Conservation (phyloP, 2,888 invertebrate species). For the Lithophane semibrunnea region DNA sequence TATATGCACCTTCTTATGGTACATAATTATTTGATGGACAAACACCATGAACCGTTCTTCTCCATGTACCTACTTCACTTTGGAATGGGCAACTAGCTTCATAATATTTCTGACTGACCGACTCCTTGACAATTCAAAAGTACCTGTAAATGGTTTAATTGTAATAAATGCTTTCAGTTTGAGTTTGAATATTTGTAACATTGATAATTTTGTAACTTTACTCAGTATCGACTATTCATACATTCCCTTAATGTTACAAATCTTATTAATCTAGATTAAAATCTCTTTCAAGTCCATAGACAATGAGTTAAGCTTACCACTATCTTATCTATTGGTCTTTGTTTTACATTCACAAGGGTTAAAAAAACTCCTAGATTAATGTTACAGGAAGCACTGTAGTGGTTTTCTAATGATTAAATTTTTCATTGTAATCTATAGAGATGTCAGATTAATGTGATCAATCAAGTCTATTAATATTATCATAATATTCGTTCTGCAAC, state of each 20-base stretch:
- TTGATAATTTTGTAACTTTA: background rate
- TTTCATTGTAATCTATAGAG: constrained; percentile 65
- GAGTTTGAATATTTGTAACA: background rate
- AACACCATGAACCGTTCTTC: background rate
- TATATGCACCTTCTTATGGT: no score
- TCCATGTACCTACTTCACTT: no score
- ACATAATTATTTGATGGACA: no score
- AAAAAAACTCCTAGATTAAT: constrained; percentile 68
- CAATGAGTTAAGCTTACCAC: constrained; percentile 69
- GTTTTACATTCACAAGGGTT: constrained; percentile 74
- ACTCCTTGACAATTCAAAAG: no score
- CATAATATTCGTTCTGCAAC: constrained; percentile 35
- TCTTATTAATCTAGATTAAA: constrained; percentile 66
- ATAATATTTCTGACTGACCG: no score
- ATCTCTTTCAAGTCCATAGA: constrained; percentile 68
- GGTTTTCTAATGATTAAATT: constrained; percentile 70
- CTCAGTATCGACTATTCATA: constrained; percentile 3
- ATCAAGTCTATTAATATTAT: constrained; percentile 64
- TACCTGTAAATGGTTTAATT: no score
- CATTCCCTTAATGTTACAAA: constrained; percentile 7
- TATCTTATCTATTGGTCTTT: constrained; percentile 71
- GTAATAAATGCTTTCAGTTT: no score
- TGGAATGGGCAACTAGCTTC: no score
- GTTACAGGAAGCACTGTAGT: constrained; percentile 57
- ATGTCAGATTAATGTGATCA: constrained; percentile 70